Conservation (phyloP, 2,113 vertebrate genomes). For the Corythoichthys haematopterus region DNA sequence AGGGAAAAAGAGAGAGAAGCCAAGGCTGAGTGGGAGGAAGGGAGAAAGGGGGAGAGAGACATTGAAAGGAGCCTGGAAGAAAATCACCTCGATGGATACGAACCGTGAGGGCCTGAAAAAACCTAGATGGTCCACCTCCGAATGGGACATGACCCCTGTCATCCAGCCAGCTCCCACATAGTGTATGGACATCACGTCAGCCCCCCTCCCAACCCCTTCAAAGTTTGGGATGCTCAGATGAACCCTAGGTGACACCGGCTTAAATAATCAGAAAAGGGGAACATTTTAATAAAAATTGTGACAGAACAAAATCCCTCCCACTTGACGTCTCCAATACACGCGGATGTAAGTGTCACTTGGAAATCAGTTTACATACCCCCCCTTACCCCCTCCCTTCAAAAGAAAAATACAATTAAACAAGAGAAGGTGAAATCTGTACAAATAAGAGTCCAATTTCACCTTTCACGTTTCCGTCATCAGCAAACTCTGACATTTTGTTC, state of each 20-base stretch:
- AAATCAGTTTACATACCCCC: not conserved
- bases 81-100: constrained; percentile 17
- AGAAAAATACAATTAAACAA: not conserved
- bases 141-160: not conserved
- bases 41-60: constrained; percentile 41
- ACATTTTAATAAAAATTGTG: not conserved
- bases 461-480: not conserved
- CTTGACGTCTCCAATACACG: not conserved
- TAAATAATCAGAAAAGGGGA: not conserved
- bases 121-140: not conserved
- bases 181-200: not conserved
- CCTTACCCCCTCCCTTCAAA: not conserved
- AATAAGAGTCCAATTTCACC: not conserved
- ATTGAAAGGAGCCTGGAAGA: constrained; percentile 40
- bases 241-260: not conserved
- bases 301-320: not conserved
- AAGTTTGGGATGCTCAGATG: constrained; percentile 6
- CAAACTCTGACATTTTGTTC: not conserved
- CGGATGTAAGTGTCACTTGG: not conserved
- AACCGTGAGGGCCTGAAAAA: constrained; percentile 1
- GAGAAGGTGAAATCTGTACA: not conserved
- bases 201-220: not conserved
- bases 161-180: not conserved
- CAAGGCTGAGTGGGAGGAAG: constrained; percentile 36
- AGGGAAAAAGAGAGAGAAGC: not conserved